Percentiles rank a stretch among this genome's conserved stretches.
Conservation (phyloP, 2,888 invertebrate species). For the Eristalis arbustorum region DNA sequence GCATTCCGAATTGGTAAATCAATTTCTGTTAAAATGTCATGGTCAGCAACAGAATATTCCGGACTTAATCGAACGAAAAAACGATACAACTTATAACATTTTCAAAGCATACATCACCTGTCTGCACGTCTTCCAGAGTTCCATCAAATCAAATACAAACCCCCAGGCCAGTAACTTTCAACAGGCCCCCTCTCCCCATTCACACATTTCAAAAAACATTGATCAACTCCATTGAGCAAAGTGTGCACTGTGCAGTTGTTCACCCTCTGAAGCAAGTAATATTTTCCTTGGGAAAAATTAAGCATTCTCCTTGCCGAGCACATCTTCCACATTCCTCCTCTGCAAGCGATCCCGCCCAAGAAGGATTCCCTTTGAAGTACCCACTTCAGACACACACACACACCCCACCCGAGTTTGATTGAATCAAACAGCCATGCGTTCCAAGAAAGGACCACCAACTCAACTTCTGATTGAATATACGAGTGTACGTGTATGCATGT, state of each 20-base stretch:
- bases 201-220: background rate
- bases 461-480: constrained; percentile 12
- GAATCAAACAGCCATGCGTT: background rate
- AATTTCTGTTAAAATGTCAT: no score
- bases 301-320: background rate
- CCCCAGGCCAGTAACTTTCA: background rate
- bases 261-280: background rate
- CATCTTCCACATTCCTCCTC: background rate
- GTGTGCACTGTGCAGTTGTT: background rate
- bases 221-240: background rate
- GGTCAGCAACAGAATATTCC: no score
- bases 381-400: background rate
- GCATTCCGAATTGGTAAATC: no score
- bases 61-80: no score
- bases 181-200: background rate
- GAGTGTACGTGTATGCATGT: background rate
- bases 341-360: background rate
- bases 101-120: background rate
- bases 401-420: background rate
- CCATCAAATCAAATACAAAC: background rate
- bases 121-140: background rate
- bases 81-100: no score
- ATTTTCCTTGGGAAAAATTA: background rate
- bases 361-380: background rate
- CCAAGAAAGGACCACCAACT: background rate